Evolutionary conservation across 2,797 vertebrate species (phyloP), one percentile per base, ranked within the genome.

Genomic region (Pyrocephalus nanus): DNA sequence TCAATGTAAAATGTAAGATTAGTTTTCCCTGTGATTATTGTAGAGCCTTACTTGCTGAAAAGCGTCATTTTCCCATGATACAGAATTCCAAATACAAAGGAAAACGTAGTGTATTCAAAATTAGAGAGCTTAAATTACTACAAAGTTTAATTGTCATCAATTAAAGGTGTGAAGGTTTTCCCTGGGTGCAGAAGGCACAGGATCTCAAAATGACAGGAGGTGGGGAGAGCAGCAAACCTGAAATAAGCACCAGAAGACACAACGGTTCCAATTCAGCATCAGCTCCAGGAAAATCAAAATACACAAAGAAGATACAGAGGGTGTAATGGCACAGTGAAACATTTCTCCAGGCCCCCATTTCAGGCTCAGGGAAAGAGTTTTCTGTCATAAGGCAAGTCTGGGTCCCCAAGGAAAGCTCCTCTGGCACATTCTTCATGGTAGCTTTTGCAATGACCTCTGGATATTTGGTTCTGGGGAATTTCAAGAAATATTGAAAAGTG

Each of bases 401-500:
- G 40, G 30, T 74, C 77, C 67, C 88, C 67, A 70, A 87, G 73
- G 86, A 87, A 74, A 87, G 43, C 58, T 79, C 72, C 67, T 79
- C 80, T 12, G n/a, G 64, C 77, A 80, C 83, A 38, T 86, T 60
- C 60, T 72, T 83, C 4, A 3, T 14, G 1, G 65, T 38, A 75
- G 55, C 70, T 84, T 77, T 82, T 82, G 73, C 78, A 79, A 67
- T 81, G 83, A 91, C 75, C 81, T 61, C 86, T 85, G 55, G 77
- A 85, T 82, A 78, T 93, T 78, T 90, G 66, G 21, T 93, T 78
- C 91, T 71, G 58, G 87, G 90, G 77, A 95, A 87, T 92, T 92
- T 48, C 43, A 70, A 69, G 84, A 82, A 85, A 74, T 91, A 95
- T 70, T 95, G 90, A 86, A 80, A 96, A 95, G 86, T 82, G 73